Percentiles rank a stretch among this genome's conserved stretches.
Conservation (phyloP, 2,797 vertebrate genomes). For the Rhinichthys osculus region DNA sequence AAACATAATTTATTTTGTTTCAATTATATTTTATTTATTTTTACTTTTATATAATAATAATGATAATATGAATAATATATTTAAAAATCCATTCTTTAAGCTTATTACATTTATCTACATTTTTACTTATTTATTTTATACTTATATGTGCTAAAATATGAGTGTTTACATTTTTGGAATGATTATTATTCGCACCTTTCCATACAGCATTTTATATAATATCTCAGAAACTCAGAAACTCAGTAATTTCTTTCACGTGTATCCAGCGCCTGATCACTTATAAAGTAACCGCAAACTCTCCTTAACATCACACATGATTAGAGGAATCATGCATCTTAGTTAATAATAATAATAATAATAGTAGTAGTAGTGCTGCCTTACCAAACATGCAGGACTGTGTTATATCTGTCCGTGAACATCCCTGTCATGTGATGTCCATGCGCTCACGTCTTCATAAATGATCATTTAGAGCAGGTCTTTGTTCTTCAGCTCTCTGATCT, state of each 20-base stretch:
- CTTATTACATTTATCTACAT: not conserved
- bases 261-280: not conserved
- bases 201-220: not conserved
- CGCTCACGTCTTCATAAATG: not conserved
- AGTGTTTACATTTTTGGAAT: not conserved
- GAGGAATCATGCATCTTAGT: not conserved
- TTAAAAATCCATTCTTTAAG: not conserved
- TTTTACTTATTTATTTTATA: not conserved
- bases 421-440: not conserved
- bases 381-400: not conserved
- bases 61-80: no score
- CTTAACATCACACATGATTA: not conserved
- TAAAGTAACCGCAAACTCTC: not conserved
- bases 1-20: not conserved
- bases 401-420: not conserved
- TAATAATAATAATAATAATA: not conserved
- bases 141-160: not conserved
- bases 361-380: not conserved
- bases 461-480: not conserved
- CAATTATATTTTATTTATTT: not conserved
- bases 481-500: constrained; percentile 40
- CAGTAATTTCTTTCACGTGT: not conserved
- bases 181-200: not conserved
- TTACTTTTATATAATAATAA: not conserved
- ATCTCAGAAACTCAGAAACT: not conserved